Evolutionary conservation across 2,113 vertebrate species (phyloP), one percentile per base, ranked within the genome.

Genomic region (Melanotaenia duboulayi): DNA sequence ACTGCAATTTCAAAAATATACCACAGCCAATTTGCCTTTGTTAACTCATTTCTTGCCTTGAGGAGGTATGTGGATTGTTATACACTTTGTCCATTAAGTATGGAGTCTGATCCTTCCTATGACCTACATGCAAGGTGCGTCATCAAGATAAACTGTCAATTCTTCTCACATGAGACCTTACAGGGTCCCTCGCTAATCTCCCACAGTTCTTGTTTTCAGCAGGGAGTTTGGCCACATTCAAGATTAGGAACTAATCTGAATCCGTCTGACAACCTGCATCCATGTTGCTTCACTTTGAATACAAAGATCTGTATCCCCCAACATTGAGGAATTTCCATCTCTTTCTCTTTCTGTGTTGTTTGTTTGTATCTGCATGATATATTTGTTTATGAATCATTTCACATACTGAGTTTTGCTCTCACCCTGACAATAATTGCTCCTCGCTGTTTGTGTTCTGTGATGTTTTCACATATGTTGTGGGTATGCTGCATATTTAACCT

Each of bases 1-100:
- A 12, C 28, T 37, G 1, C 23, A 13, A 44, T 72, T 58, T 65
- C 12, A 67, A 23, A 50, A 58, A 74, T 20, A 32, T 16, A 23
- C 46, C 35, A 4, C 4, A 55, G 24, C n/a, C 39, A 35, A 2
- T 42, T 58, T 23, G 10, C 23, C 42, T 28, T 44, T 4, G 19
- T 32, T 60, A 52, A 51, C 23, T 17, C 11, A 17, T 2, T 20
- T 16, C 22, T 37, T 39, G 11, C 20, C 16, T 55, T 46, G 25
- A 3, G n/a, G 32, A 22, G 10, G 20, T 5, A 9, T 49, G 39
- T 20, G 37, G 4, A 63, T 16, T 3, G 13, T 22, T 39, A 51
- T 20, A 0, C 19, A 32, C 4, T 6, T 0, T 49, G 25, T 57
- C 23, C 44, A 28, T 20, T 25, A 13, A 22, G 46, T 13, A 46